Conservation (phyloP, 2,888 invertebrate genomes). For the Nymphalis polychloros region DNA sequence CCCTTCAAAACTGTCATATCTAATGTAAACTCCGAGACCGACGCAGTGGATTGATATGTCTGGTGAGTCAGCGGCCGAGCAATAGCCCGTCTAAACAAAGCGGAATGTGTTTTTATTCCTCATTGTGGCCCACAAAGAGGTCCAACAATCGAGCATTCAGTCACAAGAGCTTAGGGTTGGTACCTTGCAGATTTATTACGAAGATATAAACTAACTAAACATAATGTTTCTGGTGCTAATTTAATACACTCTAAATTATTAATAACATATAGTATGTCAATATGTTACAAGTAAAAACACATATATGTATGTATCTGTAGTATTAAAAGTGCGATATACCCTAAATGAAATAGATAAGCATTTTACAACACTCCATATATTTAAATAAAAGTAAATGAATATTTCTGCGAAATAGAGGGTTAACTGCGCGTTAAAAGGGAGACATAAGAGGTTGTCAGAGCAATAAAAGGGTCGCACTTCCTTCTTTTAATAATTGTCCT, state of each 20-base stretch:
- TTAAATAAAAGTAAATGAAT: conserved; percentile 14
- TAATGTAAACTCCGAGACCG: conserved; percentile 24
- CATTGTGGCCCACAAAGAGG: conserved; percentile 67
- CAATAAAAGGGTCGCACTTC: conserved; percentile 35
- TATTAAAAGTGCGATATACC: too few relatives aligned
- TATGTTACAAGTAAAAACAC: too few relatives aligned
- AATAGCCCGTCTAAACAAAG: conserved; percentile 58
- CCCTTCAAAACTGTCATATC: not conserved
- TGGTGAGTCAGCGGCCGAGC: conserved; percentile 45
- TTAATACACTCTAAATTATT: too few relatives aligned
- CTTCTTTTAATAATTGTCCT: conserved; percentile 35
- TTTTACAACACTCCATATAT: not conserved
- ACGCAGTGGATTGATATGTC: conserved; percentile 51
- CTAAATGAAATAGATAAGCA: not conserved
- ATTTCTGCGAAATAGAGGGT: conserved; percentile 17
- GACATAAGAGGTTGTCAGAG: conserved; percentile 30
- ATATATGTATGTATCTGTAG: too few relatives aligned
- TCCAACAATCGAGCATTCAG: conserved; percentile 65
- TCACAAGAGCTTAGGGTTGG: conserved; percentile 54
- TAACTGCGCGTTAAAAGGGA: conserved; percentile 27
- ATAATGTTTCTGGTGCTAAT: not conserved
- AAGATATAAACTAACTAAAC: not conserved
- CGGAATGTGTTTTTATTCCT: conserved; percentile 71
- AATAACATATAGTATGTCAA: too few relatives aligned
- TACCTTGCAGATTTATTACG: not conserved